Conservation (phyloP, 2,113 vertebrate species). For the Ptyas mucosa region DNA sequence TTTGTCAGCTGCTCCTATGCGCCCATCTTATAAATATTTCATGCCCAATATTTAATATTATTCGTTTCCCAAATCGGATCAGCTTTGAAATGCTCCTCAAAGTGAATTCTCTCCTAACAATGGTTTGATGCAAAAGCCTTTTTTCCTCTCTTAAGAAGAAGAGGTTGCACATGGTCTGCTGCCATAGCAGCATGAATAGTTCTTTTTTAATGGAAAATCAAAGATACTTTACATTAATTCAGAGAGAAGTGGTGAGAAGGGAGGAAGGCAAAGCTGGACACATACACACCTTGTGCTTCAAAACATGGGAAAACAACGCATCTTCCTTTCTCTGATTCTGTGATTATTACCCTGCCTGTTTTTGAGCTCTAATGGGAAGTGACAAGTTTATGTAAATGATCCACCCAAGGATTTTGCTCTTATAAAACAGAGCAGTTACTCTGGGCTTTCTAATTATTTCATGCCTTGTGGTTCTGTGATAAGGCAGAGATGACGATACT, state of each 20-base stretch:
- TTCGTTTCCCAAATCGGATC: constrained; percentile 73
- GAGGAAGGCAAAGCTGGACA: constrained; percentile 57
- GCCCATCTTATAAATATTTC: constrained; percentile 82
- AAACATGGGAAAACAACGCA: constrained; percentile 56
- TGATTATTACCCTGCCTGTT: constrained; percentile 62
- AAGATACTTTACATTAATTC: constrained; percentile 72
- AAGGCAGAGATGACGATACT: constrained; percentile 73
- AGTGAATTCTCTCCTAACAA: constrained; percentile 79
- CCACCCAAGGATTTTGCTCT: constrained; percentile 74
- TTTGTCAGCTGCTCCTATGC: constrained; percentile 62
- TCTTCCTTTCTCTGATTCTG: constrained; percentile 59
- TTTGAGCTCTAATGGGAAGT: constrained; percentile 73
- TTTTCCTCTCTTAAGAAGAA: constrained; percentile 71
- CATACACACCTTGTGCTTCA: constrained; percentile 62
- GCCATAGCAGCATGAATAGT: constrained; percentile 75
- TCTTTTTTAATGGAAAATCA: constrained; percentile 74
- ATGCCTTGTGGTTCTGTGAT: constrained; percentile 83
- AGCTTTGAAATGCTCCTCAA: constrained; percentile 75
- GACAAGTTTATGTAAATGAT: constrained; percentile 85
- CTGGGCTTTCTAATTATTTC: constrained; percentile 85
- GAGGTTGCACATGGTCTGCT: constrained; percentile 71
- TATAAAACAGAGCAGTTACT: constrained; percentile 83
- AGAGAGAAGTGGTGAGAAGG: constrained; percentile 7
- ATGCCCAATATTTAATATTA: constrained; percentile 81
- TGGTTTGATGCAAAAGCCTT: constrained; percentile 73